A percentile compares a stretch with the other conserved stretches of the same genome.
These are phyloP conservation scores for Agonopterix heracliana DNA, from an alignment of 2,888 invertebrate genomes.

Conservation along the genomic window DNA sequence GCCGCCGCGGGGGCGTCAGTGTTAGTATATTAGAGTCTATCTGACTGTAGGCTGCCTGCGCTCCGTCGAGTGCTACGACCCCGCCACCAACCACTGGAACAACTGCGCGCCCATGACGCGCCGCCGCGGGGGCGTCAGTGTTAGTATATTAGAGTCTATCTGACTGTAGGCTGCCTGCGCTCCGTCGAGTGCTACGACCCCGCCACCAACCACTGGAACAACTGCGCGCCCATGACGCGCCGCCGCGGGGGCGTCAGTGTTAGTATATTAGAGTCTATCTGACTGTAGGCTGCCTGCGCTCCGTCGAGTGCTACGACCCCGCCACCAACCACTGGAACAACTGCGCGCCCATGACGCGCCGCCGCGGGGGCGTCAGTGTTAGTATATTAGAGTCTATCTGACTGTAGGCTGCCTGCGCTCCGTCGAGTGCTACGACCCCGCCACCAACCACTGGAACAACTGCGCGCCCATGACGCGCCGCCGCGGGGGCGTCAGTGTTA, in stretches of 20 bases:
- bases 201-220: slow-evolving; percentile 83
- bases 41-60: slow-evolving; percentile 91
- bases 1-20: slow-evolving; percentile 86
- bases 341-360: slow-evolving; percentile 90
- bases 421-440: slow-evolving; percentile 90
- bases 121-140: slow-evolving; percentile 92
- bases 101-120: slow-evolving; percentile 91
- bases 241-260: slow-evolving; percentile 93
- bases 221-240: slow-evolving; percentile 91
- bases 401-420: slow-evolving; percentile 76
- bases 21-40: slow-evolving; percentile 78
- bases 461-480: slow-evolving; percentile 92
- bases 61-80: slow-evolving; percentile 92
- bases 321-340: slow-evolving; percentile 85
- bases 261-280: slow-evolving; percentile 25
- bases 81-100: slow-evolving; percentile 84
- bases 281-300: slow-evolving; percentile 67
- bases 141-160: slow-evolving; percentile 44
- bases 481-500: slow-evolving; percentile 91
- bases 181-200: slow-evolving; percentile 93
- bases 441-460: slow-evolving; percentile 84
- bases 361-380: slow-evolving; percentile 93
- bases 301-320: slow-evolving; percentile 91
- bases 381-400: slow-evolving; percentile 24
- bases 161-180: slow-evolving; percentile 50